Conservation (phyloP, 2,888 invertebrate species). For the Axea sp. region DNA sequence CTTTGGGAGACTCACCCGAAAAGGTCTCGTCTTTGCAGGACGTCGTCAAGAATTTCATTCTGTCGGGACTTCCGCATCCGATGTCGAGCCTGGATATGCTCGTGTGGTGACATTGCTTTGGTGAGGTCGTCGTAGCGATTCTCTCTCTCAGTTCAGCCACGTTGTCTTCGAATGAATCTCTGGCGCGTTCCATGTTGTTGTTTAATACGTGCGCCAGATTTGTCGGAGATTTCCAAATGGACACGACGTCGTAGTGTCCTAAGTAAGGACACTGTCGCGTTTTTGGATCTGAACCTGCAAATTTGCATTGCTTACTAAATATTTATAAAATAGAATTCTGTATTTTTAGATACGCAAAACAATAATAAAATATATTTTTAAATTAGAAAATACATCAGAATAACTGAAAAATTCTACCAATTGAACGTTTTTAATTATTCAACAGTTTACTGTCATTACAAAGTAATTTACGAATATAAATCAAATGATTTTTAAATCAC, state of each 20-base stretch:
- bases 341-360: too few species aligned
- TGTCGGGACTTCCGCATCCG: slow-evolving; percentile 75
- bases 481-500: too few species aligned
- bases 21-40: slow-evolving; percentile 74
- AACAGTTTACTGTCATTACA: too few species aligned
- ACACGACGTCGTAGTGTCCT: slow-evolving; percentile 75
- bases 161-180: slow-evolving; percentile 65
- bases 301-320: background rate
- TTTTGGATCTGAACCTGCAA: slow-evolving; percentile 72
- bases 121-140: slow-evolving; percentile 66
- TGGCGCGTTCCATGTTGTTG: slow-evolving; percentile 53
- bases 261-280: slow-evolving; percentile 74
- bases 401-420: too few species aligned
- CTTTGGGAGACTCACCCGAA: slow-evolving; percentile 67
- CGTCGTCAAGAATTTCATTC: slow-evolving; percentile 74
- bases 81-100: slow-evolving; percentile 73
- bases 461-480: too few species aligned
- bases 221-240: slow-evolving; percentile 65
- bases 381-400: too few species aligned
- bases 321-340: too few species aligned
- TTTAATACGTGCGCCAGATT: slow-evolving; percentile 51
- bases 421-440: too few species aligned
- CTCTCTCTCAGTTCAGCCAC: slow-evolving; percentile 70
- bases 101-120: slow-evolving; percentile 69
- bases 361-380: too few species aligned